phyloP scores from a whole-genome alignment of 2,113 vertebrate genomes.

The Suncus etruscus region DNA sequence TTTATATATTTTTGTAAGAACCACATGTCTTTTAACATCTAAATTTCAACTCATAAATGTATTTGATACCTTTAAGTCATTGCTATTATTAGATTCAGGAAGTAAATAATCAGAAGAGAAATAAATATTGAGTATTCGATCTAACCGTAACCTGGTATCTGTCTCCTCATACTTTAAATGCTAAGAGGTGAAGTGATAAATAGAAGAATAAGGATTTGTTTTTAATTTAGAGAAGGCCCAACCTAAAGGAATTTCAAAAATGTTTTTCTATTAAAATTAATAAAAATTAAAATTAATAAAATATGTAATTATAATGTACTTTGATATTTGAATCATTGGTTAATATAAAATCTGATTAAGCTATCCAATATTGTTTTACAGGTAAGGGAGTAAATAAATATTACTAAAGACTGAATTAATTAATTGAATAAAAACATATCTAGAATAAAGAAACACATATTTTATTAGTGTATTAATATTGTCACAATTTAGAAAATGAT shows the following conservation, averaged over 20 bases:
- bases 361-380: not conserved
- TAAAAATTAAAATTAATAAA: not conserved
- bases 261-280: not conserved
- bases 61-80: not conserved
- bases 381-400: not conserved
- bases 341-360: not conserved
- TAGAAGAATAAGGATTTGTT: not conserved
- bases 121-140: not conserved
- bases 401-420: no score
- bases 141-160: not conserved
- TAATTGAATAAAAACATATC: no score
- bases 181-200: not conserved
- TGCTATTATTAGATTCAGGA: not conserved
- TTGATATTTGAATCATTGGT: not conserved
- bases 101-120: not conserved
- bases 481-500: not conserved
- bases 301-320: not conserved
- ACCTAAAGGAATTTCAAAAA: not conserved
- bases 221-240: not conserved
- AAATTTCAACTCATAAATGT: not conserved
- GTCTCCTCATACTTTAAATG: not conserved
- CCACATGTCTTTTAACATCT: not conserved
- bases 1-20: not conserved
- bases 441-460: no score
- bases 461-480: no score